Conservation (phyloP, 2,113 vertebrate genomes). For the Sakesphorus luctuosus region DNA sequence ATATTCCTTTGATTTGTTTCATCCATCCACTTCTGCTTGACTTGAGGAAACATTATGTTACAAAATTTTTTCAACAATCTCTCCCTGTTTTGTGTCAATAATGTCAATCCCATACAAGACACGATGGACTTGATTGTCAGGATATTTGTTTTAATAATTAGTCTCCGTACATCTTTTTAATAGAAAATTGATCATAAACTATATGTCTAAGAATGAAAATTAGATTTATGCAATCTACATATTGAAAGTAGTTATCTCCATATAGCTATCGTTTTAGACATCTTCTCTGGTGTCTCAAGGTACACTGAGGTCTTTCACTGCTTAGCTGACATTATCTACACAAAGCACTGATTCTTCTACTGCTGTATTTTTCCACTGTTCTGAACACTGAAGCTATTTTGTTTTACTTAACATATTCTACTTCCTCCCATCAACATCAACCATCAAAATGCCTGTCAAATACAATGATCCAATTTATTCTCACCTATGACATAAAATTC, state of each 20-base stretch:
- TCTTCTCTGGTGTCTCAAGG: background rate
- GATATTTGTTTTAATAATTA: background rate
- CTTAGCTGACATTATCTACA: background rate
- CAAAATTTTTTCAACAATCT: background rate
- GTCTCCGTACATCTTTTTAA: background rate
- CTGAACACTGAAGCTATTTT: background rate
- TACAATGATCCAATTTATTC: background rate
- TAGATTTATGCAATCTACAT: background rate
- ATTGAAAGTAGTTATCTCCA: background rate
- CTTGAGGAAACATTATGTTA: background rate
- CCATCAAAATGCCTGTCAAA: background rate
- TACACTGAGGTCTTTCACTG: background rate
- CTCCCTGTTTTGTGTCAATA: background rate
- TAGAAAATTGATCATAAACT: background rate
- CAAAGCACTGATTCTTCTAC: background rate
- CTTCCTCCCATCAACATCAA: fast-evolving
- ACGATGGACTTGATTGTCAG: background rate
- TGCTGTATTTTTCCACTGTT: background rate
- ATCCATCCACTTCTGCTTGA: background rate
- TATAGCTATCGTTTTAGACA: background rate
- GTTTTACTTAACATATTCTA: background rate
- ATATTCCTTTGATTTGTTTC: background rate
- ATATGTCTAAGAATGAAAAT: background rate
- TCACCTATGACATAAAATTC: background rate
- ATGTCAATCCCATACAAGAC: background rate